Evolutionary conservation across 2,113 vertebrate species (phyloP), one percentile per base, ranked within the genome.

Genomic region (Spea multiplicata): DNA sequence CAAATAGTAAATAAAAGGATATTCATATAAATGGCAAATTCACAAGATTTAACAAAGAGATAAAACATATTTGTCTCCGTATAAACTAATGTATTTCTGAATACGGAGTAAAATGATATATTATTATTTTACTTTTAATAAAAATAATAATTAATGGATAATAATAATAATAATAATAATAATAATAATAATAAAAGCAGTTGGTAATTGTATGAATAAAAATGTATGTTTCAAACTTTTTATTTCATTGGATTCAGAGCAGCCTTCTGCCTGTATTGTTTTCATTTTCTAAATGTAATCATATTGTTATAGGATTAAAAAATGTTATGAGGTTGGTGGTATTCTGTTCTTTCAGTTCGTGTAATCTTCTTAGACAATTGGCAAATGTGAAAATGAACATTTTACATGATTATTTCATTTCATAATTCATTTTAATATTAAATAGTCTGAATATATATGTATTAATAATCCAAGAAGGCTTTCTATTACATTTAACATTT

Each of bases 401-500:
- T 77, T 76, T 76, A 55, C 16, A 69, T 70, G 45, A 77, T 77
- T 77, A 55, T 70, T 70, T 77, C 70, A 62, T 77, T 69, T 50
- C 44, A 61, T 69, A 77, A 77, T 77, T 68, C 13, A 61, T 76
- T 59, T 69, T 69, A 69, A 76, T 61, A 59, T 12, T 53, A 76
- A 45, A 48, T 70, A 66, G 44, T 17, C 9, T 66, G 46, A 67
- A 55, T 53, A 30, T 30, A 30, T 30, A 30, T 30, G 30, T 30
- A 30, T 30, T 30, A 30, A 30, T 17, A 17, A 64, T 64, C 3
- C 30, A 6, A 6, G 5, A 6, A 13, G 61, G 3, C 30, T 64
- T 64, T 64, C 30, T 14, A 17, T 64, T 64, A 6, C 62, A 12
- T 48, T 68, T 61, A 70, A 49, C 14, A 44, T 49, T 14, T 50